Evolutionary conservation across 2,888 invertebrate genomes (phyloP), one percentile per base, ranked within the genome.

Genomic region (Acronicta alni): DNA sequence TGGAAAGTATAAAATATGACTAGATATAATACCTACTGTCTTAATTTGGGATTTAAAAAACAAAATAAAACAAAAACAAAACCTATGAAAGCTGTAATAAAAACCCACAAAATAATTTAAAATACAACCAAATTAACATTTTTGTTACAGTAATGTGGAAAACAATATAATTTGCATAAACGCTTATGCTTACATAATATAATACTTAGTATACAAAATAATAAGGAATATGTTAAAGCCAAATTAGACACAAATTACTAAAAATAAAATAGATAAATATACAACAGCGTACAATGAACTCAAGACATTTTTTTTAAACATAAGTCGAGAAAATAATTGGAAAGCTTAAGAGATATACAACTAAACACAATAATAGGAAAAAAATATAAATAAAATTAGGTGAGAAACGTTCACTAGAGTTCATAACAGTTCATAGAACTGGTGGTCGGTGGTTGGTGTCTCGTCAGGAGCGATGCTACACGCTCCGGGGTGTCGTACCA

Each of bases 401-500:
- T 58, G 75, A 72, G 67, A 59, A 59, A 67, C 61, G 47, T 71
- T 81, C 89, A 91, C 88, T 90, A 87, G 63, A 89, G 91, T 91
- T 89, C 86, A 67, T 89, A 83, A 82, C 57, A 81, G 80, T 84
- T 82, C 79, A 76, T 64, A 68, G 74, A 82, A 84, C 78, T 85
- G 81, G 81, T 72, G 75, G 80, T 82, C 84, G 83, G 82, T 81
- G 78, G 30, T 54, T 62, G 66, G 79, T 75, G 84, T 86, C 79
- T 80, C 87, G 81, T 77, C 89, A 83, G 89, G 87, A 89, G 81
- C 92, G 93, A 86, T 82, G 93, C 86, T 85, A 89, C 86, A 95
- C 95, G 94, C 95, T 92, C 95, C 96, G 96, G 97, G 96, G 97
- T 98, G 98, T 98, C 98, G 98, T 99, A 99, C 99, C 98, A 98